Base-by-base conservation (phyloP, 2,888 invertebrate genomes). In the Tolmerus cingulatus region DNA sequence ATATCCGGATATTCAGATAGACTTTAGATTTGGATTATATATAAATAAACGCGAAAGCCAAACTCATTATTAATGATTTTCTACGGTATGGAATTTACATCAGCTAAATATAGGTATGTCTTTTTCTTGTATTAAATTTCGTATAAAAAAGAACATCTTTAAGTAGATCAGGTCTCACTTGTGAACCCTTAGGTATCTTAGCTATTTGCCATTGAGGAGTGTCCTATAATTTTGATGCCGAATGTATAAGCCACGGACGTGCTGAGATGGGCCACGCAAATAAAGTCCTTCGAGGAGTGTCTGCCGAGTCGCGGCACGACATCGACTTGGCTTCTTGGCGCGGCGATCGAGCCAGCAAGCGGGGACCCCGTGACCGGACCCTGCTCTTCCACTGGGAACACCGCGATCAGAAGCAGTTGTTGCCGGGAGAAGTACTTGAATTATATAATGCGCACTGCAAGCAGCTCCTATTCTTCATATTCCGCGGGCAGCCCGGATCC, bases 371-470 rank as follows among this genome's bases (percentile, higher is more conserved):
- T 81, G 81, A 81, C 55, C 30, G 30, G 30, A 27, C 81, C n/a
- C 55, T 23, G 81, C 27, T 81, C 81, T 81, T 81, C 55, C 16
- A 55, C 55, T n/a, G 34, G 30, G 27, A 81, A 81, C 81, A 81
- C 9, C 57, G 55, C 37, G 82, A 82, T 82, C 82, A 57, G 57
- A 57, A 82, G 82, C 82, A 16, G 82, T 66, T 82, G 82, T 82
- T 82, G 37, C 79, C 23, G 66, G 30, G 37, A 19, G 23, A 82
- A 82, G 40, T 82, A 82, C 66, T 82, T 82, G 66, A 66, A 66
- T 82, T 82, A 82, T 82, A 57, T 82, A 82, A 82, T 82, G 82
- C 27, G 27, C 14, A 66, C 66, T 51, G 66, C 66, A 37, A 82
- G 66, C 66, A 82, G 12, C 66, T 82, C 51, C 23, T 57, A 82